Percentiles rank a stretch among this genome's conserved stretches.
Evolutionary conservation across 2,797 vertebrate genomes (phyloP).

Genomic region (Meda fulgida): DNA sequence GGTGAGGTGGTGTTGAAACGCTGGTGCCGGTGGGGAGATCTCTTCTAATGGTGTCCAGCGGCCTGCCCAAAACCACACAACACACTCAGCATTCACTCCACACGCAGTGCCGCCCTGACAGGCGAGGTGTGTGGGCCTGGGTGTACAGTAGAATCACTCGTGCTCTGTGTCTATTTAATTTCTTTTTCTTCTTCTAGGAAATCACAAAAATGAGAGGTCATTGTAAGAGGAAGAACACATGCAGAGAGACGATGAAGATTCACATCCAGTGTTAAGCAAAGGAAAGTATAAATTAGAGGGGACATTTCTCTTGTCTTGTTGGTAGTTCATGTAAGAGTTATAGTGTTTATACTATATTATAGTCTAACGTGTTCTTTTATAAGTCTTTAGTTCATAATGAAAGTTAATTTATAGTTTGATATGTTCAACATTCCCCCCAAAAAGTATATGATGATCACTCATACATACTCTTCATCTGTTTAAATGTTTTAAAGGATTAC

Average conservation of each 20-base stretch:
- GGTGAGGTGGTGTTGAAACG: constrained; percentile 57
- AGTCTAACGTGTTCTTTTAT: constrained; percentile 76
- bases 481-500: too few species aligned
- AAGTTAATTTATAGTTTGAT: neutral
- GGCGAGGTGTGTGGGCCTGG: constrained; percentile 80
- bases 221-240: constrained; percentile 54
- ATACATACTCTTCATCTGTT: too few species aligned
- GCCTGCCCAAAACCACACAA: constrained; percentile 75
- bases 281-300: constrained; percentile 64
- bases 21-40: constrained; percentile 19
- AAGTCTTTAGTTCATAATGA: constrained; percentile 57
- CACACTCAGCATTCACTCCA: constrained; percentile 66
- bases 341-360: constrained; percentile 51
- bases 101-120: constrained; percentile 75
- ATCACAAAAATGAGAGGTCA: constrained; percentile 40
- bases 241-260: constrained; percentile 49
- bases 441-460: neutral
- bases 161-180: constrained; percentile 37
- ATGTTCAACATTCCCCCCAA: neutral
- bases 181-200: constrained; percentile 4
- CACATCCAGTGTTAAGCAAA: constrained; percentile 56
- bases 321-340: constrained; percentile 79
- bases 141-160: constrained; percentile 1
- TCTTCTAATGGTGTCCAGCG: constrained; percentile 42
- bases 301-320: constrained; percentile 61